Evolutionary conservation across 2,113 vertebrate species (phyloP).

Genomic region (Saguinus imperator): DNA sequence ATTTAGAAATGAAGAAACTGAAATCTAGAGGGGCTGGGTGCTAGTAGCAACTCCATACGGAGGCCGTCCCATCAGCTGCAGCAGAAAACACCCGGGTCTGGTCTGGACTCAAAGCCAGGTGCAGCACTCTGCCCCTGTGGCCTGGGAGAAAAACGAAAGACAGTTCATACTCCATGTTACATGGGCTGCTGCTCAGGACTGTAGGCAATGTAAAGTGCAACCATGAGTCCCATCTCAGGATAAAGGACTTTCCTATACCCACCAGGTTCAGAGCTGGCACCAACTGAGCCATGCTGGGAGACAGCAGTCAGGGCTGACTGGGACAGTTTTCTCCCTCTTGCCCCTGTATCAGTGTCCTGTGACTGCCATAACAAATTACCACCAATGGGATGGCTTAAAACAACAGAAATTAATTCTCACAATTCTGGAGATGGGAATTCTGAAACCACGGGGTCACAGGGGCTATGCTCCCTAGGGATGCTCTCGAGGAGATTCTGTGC

Average conservation of each 20-base stretch:
- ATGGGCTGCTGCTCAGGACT: background rate
- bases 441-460: background rate
- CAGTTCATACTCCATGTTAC: rapidly evolving
- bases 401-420: background rate
- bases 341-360: background rate
- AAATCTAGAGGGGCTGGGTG: background rate
- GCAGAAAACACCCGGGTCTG: constrained; percentile 82
- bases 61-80: constrained; percentile 80
- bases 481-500: background rate
- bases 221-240: background rate
- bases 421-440: background rate
- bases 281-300: background rate
- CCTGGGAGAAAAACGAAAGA: constrained; percentile 75
- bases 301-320: background rate
- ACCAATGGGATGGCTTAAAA: background rate
- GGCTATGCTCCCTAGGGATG: background rate
- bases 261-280: background rate
- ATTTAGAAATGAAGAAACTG: background rate
- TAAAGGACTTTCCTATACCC: background rate
- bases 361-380: background rate
- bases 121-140: constrained; percentile 85
- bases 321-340: background rate
- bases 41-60: constrained; percentile 79
- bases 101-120: constrained; percentile 81
- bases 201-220: background rate